Evolutionary conservation across 2,797 vertebrate genomes (phyloP).

Genomic region (Protonibea diacanthus): DNA sequence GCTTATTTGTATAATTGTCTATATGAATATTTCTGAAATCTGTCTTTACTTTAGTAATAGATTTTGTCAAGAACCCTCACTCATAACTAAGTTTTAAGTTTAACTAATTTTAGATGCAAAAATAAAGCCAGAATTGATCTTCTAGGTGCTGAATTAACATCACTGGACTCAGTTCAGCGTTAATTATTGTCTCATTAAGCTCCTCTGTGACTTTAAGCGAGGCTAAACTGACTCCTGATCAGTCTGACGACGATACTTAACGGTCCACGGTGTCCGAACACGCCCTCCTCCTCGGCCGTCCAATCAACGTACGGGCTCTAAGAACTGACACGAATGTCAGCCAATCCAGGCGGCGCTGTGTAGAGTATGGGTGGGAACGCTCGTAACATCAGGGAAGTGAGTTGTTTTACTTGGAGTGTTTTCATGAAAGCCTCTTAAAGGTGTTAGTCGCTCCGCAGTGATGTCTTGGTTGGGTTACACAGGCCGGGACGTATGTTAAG

Average conservation of each 20-base stretch:
- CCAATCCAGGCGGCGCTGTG: conserved; percentile 65
- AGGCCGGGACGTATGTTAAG: neutral
- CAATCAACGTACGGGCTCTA: conserved; percentile 59
- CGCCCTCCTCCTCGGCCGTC: conserved; percentile 32
- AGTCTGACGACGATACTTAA: conserved; percentile 45
- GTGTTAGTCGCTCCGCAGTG: neutral
- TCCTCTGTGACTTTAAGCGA: neutral
- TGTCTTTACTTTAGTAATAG: conserved; percentile 65
- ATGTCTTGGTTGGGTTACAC: neutral
- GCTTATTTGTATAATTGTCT: conserved; percentile 22
- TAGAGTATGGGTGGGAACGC: conserved; percentile 58
- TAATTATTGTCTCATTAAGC: neutral
- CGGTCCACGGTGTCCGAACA: conserved; percentile 33
- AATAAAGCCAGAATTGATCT: neutral
- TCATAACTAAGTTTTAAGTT: conserved; percentile 1
- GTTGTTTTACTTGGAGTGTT: conserved; percentile 43
- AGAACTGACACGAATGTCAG: conserved; percentile 26
- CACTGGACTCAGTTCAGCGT: conserved; percentile 19
- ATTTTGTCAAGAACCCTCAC: conserved; percentile 59
- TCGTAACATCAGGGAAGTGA: conserved; percentile 72
- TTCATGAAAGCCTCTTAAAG: conserved; percentile 28
- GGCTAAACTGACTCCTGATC: conserved; percentile 43
- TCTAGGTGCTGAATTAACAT: neutral
- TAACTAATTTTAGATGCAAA: too few species aligned
- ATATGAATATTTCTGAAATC: neutral